Evolutionary conservation across 2,888 invertebrate species (phyloP), one percentile per base, ranked within the genome.

Genomic region (Conops quadrifasciatus): DNA sequence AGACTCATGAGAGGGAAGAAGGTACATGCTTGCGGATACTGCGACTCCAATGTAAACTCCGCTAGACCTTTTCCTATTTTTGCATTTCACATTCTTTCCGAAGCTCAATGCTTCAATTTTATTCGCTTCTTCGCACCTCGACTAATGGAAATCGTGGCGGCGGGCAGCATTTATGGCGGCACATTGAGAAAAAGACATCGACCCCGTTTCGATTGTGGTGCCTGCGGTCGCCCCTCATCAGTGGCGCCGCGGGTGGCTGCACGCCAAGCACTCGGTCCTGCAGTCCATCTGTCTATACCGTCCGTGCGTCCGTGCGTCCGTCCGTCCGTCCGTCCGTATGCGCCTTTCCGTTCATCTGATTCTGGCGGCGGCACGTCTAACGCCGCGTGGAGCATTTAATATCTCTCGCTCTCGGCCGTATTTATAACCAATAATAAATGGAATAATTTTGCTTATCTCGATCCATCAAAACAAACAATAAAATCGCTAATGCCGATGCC

Each of bases 401-500:
- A 47, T 63, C 28, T 21, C 15, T 63, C 47, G n/a, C n/a, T 36
- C 9, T 36, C 9, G 36, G 47, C n/a, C 19, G 13, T 19, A 36
- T 59, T 59, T n/a, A 24, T 16, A 47, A 11, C 47, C 16, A 24
- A 1, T 49, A n/a, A 47, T 36, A 45, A 45, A 47, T 63, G 43
- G 47, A 63, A 47, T 24, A 45, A 63, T 43, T 36, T 43, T 19
- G 63, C 47, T 30, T 59, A 59, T 30, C 30, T 59, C 30, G 59
- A 59, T 59, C 59, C 26, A 59, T 59, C 59, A 59, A 36, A 59
- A 59, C 36, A 59, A 59, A 59, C 59, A 30, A 59, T 59, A n/a
- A 59, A 59, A 49, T 16, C 3, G n/a, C n/a, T 36, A 9, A 11
- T 19, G 49, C 49, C 49, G 45, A 13, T 13, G 7, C 45, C 7